These are phyloP conservation scores for Corvus hawaiiensis DNA, from an alignment of 2,113 vertebrate genomes.

Conservation along the genomic window DNA sequence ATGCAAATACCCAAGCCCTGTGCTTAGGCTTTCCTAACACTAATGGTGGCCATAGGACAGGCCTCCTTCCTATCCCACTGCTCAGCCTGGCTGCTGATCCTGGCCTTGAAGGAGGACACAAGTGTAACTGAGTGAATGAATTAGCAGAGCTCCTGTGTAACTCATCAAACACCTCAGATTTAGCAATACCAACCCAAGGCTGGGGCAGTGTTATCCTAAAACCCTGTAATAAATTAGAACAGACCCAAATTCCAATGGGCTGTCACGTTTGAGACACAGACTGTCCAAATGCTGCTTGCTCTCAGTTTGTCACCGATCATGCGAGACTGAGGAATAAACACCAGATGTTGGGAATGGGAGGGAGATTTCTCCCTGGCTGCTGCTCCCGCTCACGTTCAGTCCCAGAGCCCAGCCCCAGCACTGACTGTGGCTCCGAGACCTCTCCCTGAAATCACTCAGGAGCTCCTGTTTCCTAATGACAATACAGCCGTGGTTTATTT, in stretches of 20 bases:
- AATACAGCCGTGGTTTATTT: slow-evolving; percentile 33
- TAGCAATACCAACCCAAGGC: accelerated
- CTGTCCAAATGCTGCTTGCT: neutral
- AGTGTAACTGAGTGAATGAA: neutral
- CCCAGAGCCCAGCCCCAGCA: neutral
- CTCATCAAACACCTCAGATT: neutral
- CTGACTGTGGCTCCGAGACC: neutral
- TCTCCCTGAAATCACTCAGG: neutral
- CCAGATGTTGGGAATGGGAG: neutral
- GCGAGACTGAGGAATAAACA: neutral
- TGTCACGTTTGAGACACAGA: neutral
- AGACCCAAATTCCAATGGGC: neutral
- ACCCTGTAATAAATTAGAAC: neutral
- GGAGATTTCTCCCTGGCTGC: neutral
- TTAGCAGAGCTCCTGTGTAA: neutral
- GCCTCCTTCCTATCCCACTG: neutral
- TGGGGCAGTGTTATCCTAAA: neutral
- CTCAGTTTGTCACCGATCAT: neutral
- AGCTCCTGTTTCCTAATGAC: slow-evolving; percentile 19
- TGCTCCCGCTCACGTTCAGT: neutral
- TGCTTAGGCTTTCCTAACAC: neutral
- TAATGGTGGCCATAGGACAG: too few species aligned
- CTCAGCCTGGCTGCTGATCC: neutral
- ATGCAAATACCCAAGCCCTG: neutral
- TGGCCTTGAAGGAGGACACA: neutral